Conservation (phyloP, 2,888 invertebrate species). For the Atrina japonica region DNA sequence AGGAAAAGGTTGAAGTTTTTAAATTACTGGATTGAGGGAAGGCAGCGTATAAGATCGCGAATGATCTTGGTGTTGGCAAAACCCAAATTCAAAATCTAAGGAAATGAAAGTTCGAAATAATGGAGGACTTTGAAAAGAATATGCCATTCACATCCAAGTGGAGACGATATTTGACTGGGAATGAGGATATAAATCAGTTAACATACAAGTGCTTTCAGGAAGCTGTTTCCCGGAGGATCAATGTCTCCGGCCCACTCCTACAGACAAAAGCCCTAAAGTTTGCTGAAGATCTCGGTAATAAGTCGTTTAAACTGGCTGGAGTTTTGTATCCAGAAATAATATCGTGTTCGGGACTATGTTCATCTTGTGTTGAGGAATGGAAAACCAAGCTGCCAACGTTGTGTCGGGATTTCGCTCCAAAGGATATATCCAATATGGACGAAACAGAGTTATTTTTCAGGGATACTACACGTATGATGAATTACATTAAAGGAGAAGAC, state of each 20-base stretch:
- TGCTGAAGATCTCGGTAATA: constrained; percentile 32
- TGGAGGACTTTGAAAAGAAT: constrained; percentile 43
- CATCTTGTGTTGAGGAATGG: constrained; percentile 30
- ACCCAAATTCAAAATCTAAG: constrained; percentile 44
- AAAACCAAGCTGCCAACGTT: constrained; percentile 15
- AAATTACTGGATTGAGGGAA: constrained; percentile 29
- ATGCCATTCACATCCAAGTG: constrained; percentile 34
- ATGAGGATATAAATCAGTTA: constrained; percentile 45
- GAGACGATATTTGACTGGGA: constrained; percentile 11
- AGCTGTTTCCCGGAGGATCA: constrained; percentile 24
- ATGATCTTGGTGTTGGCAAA: constrained; percentile 47
- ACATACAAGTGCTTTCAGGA: constrained; percentile 41
- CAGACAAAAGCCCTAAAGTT: constrained; percentile 28
- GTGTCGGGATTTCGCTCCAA: constrained; percentile 21
- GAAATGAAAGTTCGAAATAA: constrained; percentile 43
- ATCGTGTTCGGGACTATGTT: constrained; percentile 36
- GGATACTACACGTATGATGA: constrained; percentile 3
- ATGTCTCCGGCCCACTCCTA: constrained; percentile 38
- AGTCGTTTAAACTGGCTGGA: constrained; percentile 30
- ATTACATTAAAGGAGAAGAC: constrained; percentile 13
- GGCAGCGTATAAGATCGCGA: constrained; percentile 42
- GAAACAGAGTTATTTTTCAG: constrained; percentile 35
- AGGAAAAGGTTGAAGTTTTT: constrained; percentile 31
- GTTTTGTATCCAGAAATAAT: constrained; percentile 38
- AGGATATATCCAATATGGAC: constrained; percentile 34